Percentiles rank a stretch among this genome's conserved stretches.
phyloP scores from a whole-genome alignment of 1,140 invertebrate species.

The Liolophura sinensis region DNA sequence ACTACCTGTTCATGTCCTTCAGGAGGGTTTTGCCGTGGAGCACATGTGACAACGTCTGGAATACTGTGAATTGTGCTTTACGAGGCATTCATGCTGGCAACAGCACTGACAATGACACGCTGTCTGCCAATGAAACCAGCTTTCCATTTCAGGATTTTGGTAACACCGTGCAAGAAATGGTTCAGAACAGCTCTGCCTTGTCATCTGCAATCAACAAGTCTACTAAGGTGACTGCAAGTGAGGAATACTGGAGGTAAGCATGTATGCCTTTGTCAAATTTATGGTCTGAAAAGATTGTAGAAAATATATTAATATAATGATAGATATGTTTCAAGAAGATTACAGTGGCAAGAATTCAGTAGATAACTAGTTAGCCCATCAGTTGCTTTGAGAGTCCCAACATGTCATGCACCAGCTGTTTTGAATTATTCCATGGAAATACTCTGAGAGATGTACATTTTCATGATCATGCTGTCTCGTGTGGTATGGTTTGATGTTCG shows the following conservation, averaged over 20 bases:
- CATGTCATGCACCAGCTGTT: too few species aligned
- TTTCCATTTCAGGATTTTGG: neutral
- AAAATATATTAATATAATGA: too few species aligned
- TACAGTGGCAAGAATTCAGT: too few species aligned
- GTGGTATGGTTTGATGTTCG: too few species aligned
- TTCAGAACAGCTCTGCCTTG: neutral
- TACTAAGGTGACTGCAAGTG: slow-evolving; percentile 29
- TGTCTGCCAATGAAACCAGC: neutral
- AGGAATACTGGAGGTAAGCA: slow-evolving; percentile 51
- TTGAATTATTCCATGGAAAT: too few species aligned
- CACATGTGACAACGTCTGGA: slow-evolving; percentile 62
- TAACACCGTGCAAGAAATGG: neutral
- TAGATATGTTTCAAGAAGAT: too few species aligned
- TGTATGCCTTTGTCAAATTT: neutral
- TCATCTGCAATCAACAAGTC: neutral
- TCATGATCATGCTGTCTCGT: too few species aligned
- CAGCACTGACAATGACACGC: slow-evolving; percentile 1
- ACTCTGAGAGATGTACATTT: too few species aligned
- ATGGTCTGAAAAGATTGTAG: too few species aligned
- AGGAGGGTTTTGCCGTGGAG: slow-evolving; percentile 59
- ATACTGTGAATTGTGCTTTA: slow-evolving; percentile 55
- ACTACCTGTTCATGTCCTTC: slow-evolving; percentile 61
- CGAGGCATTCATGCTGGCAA: neutral
- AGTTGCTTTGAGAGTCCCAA: too few species aligned
- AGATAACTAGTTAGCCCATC: too few species aligned